Percentiles rank a stretch among this genome's conserved stretches.
These are phyloP conservation scores for Azorinus chamasolen DNA, from an alignment of 2,888 invertebrate genomes.

Conservation along the genomic window DNA sequence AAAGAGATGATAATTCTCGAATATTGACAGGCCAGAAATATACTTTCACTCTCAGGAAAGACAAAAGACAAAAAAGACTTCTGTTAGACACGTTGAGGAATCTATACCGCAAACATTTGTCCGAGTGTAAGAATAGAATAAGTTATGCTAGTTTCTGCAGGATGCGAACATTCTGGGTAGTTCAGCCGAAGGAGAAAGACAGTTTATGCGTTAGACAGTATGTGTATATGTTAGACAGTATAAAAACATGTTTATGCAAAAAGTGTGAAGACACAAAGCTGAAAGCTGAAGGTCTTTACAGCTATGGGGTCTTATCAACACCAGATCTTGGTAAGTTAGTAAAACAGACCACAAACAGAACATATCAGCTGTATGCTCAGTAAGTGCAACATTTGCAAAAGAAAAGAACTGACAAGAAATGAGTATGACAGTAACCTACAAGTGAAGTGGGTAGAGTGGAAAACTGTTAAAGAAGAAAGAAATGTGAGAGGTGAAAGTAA, in stretches of 20 bases:
- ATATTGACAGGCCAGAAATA: conserved; percentile 46
- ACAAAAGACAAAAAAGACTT: conserved; percentile 54
- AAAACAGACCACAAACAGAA: too few species aligned
- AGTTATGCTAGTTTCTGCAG: conserved; percentile 44
- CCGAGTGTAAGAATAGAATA: conserved; percentile 20
- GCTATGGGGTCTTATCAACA: background rate
- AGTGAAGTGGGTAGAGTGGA: conserved; percentile 42
- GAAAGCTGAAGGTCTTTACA: conserved; percentile 1
- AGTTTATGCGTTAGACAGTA: too few species aligned
- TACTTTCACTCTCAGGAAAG: conserved; percentile 33
- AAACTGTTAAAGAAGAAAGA: conserved; percentile 35
- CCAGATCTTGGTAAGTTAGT: too few species aligned
- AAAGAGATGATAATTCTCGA: too few species aligned
- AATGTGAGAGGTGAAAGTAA: too few species aligned
- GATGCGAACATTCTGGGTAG: conserved; percentile 50
- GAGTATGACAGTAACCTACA: conserved; percentile 7
- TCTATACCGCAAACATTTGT: conserved; percentile 24
- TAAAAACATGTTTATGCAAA: conserved; percentile 47
- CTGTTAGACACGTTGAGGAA: conserved; percentile 42
- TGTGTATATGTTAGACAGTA: too few species aligned
- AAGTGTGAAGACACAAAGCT: conserved; percentile 47
- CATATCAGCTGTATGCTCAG: too few species aligned
- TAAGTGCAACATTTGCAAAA: conserved; percentile 24
- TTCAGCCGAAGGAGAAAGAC: conserved; percentile 39
- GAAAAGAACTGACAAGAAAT: conserved; percentile 23